Evolutionary conservation across 2,888 invertebrate genomes (phyloP).

Genomic region (Tachina fera): DNA sequence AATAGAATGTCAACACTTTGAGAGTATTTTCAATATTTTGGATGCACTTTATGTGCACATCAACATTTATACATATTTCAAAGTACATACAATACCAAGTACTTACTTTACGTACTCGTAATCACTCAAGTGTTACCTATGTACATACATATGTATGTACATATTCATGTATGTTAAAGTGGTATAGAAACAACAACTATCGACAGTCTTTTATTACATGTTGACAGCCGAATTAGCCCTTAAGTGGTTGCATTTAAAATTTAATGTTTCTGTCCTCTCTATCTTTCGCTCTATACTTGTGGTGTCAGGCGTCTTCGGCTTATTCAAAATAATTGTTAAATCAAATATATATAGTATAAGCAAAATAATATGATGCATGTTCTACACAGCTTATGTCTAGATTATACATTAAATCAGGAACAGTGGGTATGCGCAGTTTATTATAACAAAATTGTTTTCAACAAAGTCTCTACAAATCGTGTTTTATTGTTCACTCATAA

Average conservation of each 20-base stretch:
- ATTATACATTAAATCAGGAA: background rate
- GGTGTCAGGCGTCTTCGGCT: conserved; percentile 14
- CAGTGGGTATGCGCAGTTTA: background rate
- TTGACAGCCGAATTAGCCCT: conserved; percentile 71
- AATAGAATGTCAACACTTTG: conserved; percentile 49
- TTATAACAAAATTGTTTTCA: background rate
- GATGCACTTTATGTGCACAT: conserved; percentile 16
- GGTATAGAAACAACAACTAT: conserved; percentile 44
- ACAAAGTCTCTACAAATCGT: too few relatives aligned
- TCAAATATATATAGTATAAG: conserved; percentile 13
- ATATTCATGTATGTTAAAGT: conserved; percentile 17
- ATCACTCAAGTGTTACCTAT: conserved; percentile 26
- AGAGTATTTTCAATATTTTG: conserved; percentile 34
- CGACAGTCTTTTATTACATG: conserved; percentile 57
- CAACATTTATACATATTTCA: background rate
- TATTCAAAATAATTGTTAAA: conserved; percentile 29
- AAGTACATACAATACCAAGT: conserved; percentile 27
- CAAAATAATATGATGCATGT: conserved; percentile 39
- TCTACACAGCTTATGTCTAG: background rate
- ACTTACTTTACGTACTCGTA: conserved; percentile 22
- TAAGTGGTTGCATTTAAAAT: conserved; percentile 68
- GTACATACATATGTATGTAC: background rate
- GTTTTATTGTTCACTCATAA: too few relatives aligned
- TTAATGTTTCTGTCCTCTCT: conserved; percentile 43
- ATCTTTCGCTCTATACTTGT: background rate